Conservation (phyloP, 2,113 vertebrate genomes). For the Sebastes schlegelii region DNA sequence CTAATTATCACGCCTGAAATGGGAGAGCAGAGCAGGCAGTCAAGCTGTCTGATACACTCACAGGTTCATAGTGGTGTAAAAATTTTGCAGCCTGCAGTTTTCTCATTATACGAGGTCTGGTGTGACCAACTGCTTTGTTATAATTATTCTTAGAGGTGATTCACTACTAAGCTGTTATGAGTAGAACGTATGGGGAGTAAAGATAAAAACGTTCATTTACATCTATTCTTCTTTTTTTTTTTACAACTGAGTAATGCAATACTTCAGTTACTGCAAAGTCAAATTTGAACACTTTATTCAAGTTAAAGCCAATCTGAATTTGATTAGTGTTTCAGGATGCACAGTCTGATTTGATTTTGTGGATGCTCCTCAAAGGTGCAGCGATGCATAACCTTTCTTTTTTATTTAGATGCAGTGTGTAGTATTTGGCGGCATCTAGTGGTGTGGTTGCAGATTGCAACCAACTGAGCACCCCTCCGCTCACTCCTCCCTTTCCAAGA, state of each 20-base stretch:
- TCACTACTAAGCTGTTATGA: not conserved
- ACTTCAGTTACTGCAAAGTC: not conserved
- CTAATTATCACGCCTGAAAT: constrained; percentile 49
- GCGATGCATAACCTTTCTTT: not conserved
- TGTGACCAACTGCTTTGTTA: not conserved
- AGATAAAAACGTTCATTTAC: not conserved
- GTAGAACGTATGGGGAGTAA: not conserved
- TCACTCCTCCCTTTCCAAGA: too few species aligned
- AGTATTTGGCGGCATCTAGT: too few species aligned
- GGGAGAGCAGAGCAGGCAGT: constrained; percentile 15
- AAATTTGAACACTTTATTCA: not conserved
- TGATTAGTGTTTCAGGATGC: not conserved
- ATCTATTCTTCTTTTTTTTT: not conserved
- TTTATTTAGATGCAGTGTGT: not conserved
- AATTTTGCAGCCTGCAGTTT: constrained; percentile 4
- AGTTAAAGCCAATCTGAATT: not conserved
- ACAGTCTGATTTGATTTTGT: not conserved
- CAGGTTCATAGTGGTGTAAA: constrained; percentile 15
- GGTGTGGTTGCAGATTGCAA: too few species aligned
- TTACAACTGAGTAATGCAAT: not conserved
- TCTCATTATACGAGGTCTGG: constrained; percentile 2
- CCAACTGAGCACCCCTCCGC: too few species aligned
- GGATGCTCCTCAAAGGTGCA: constrained; percentile 1
- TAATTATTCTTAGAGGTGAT: constrained; percentile 6
- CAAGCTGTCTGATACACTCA: constrained; percentile 16